Evolutionary conservation across 2,888 invertebrate genomes (phyloP), one percentile per base, ranked within the genome.

Genomic region (Ernsta delagoae): DNA sequence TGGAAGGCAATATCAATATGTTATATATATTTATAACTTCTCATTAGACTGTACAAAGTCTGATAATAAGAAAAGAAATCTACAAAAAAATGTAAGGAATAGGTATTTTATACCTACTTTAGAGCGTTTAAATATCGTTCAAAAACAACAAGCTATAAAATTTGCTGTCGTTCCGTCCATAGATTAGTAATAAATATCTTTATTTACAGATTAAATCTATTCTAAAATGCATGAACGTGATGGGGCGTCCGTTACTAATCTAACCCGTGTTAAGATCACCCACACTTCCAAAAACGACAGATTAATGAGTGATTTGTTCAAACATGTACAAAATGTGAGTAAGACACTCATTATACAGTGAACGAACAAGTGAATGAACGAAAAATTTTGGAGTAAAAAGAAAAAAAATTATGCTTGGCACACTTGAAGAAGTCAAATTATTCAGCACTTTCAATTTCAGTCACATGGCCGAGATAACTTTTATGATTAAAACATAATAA

Each of bases 111-210:
- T n/a, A n/a, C n/a, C n/a, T n/a, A n/a, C n/a, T n/a, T n/a, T n/a
- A n/a, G n/a, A n/a, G n/a, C n/a, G n/a, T n/a, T n/a, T n/a, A n/a
- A n/a, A n/a, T n/a, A n/a, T n/a, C n/a, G 16, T 16, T 16, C 16
- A 16, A n/a, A n/a, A n/a, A n/a, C n/a, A n/a, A n/a, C n/a, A n/a
- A n/a, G n/a, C n/a, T n/a, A n/a, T n/a, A 5, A 11, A 64, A 48
- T 71, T 70, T 78, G 79, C 86, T 89, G 89, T 87, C 87, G 82
- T 83, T 73, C 83, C 85, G 84, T 84, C 81, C 71, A 74, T 71
- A 78, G 73, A 86, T 90, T 89, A 90, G 90, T 90, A 81, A 74
- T 81, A 80, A 82, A 79, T 80, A n/a, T 36, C 83, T 83, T 76
- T 80, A 83, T 83, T 75, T 80, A 79, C 76, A 79, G 60, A 75